A percentile compares a stretch with the other conserved stretches of the same genome.
Evolutionary conservation across 2,888 invertebrate genomes (phyloP).

Genomic region (Acleris laterana): DNA sequence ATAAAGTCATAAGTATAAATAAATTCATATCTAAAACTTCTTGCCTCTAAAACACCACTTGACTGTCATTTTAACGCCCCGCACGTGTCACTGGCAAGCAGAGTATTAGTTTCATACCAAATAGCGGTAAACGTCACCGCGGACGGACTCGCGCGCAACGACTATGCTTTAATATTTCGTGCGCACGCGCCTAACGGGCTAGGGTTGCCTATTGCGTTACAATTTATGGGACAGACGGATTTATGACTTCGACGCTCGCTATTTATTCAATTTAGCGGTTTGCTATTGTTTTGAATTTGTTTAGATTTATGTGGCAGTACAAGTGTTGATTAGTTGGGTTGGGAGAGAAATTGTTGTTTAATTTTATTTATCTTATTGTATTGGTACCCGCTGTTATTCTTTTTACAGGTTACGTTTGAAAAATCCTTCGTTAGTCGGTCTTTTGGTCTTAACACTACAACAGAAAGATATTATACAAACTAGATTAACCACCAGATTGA

Average conservation of each 20-base stretch:
- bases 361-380: too few species aligned
- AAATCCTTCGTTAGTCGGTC: too few species aligned
- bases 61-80: neutral
- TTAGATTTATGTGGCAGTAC: slow-evolving; percentile 4
- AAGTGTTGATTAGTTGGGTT: slow-evolving; percentile 1
- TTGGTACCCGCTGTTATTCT: too few species aligned
- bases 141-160: neutral
- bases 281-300: slow-evolving; percentile 36
- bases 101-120: neutral
- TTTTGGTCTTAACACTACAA: too few species aligned
- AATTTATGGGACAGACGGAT: slow-evolving; percentile 59
- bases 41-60: neutral
- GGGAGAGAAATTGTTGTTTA: too few species aligned
- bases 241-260: slow-evolving; percentile 43
- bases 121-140: slow-evolving; percentile 3
- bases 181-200: slow-evolving; percentile 40
- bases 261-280: slow-evolving; percentile 39
- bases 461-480: too few species aligned
- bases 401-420: too few species aligned
- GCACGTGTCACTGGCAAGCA: too few species aligned
- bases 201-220: slow-evolving; percentile 54
- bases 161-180: slow-evolving; percentile 24
- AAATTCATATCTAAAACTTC: neutral
- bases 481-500: too few species aligned
- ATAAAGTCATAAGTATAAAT: too few species aligned